Conservation (phyloP, 2,797 vertebrate genomes). For the Lepilemur septentrionalis region DNA sequence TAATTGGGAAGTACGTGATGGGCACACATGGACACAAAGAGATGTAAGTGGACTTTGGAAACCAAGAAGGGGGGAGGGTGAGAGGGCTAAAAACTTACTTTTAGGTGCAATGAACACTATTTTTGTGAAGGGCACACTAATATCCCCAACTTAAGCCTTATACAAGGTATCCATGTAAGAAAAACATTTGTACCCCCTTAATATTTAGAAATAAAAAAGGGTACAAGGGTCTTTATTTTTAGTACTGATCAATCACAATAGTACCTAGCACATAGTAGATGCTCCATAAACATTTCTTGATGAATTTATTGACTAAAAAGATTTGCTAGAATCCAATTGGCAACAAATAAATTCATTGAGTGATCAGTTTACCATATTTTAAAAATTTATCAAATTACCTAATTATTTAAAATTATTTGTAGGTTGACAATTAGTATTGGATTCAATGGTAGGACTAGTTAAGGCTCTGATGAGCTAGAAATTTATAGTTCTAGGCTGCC, state of each 20-base stretch:
- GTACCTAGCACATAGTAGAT: not conserved
- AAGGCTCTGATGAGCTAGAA: not conserved
- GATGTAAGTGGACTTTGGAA: not conserved
- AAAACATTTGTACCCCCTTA: not conserved
- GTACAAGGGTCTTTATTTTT: not conserved
- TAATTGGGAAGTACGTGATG: not conserved
- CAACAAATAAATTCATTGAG: slow-evolving; percentile 4
- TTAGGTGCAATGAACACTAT: not conserved
- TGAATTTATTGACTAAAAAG: not conserved
- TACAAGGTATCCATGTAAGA: not conserved
- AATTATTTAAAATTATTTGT: not conserved
- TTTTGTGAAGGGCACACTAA: not conserved
- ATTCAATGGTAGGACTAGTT: not conserved
- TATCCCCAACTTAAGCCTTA: not conserved
- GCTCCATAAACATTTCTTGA: not conserved
- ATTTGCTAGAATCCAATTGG: not conserved
- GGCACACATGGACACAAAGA: not conserved
- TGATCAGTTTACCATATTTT: not conserved
- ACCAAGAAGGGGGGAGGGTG: not conserved
- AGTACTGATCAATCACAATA: not conserved
- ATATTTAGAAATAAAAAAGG: not conserved
- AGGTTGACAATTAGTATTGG: not conserved
- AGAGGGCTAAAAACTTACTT: not conserved
- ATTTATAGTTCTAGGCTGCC: not conserved
- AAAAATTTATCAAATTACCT: not conserved